Percentiles rank a stretch among this genome's conserved stretches.
These are phyloP conservation scores for Protobothrops mucrosquamatus DNA, from an alignment of 2,113 vertebrate genomes.

Conservation along the genomic window DNA sequence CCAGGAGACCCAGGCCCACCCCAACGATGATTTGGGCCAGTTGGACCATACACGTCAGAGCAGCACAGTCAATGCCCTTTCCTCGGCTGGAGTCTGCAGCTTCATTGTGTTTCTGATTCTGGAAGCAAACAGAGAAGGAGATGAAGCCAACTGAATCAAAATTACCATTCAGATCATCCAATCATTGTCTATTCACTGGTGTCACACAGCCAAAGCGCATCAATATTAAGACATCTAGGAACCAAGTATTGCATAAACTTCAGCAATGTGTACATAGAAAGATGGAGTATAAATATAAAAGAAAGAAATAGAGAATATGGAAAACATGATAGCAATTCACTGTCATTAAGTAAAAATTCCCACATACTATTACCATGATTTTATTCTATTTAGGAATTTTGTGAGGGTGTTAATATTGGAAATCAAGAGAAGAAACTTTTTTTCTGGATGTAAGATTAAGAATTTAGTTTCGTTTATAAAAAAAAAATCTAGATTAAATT, in stretches of 20 bases:
- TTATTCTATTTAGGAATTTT: not conserved
- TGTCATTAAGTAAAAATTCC: not conserved
- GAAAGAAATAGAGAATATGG: not conserved
- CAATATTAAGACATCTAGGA: not conserved
- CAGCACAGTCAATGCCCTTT: constrained; percentile 88
- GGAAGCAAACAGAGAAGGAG: constrained; percentile 49
- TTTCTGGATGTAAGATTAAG: not conserved
- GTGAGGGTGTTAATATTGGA: not conserved
- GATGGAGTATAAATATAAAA: not conserved
- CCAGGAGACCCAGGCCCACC: constrained; percentile 85
- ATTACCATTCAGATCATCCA: fast-evolving
- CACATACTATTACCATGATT: not conserved
- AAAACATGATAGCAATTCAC: not conserved
- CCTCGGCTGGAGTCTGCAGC: constrained; percentile 58
- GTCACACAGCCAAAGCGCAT: not conserved
- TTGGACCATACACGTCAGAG: constrained; percentile 96
- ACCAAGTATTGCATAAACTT: not conserved
- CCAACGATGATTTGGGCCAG: constrained; percentile 94
- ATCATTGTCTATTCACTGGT: not conserved
- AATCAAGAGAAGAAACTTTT: not conserved
- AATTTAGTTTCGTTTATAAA: not conserved
- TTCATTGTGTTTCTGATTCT: constrained; percentile 68
- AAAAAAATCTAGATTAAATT: not conserved
- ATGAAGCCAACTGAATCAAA: fast-evolving
- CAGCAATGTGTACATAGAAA: not conserved